Evolutionary conservation across 2,797 vertebrate species (phyloP), one percentile per base, ranked within the genome.

Genomic region (Argentina silus): DNA sequence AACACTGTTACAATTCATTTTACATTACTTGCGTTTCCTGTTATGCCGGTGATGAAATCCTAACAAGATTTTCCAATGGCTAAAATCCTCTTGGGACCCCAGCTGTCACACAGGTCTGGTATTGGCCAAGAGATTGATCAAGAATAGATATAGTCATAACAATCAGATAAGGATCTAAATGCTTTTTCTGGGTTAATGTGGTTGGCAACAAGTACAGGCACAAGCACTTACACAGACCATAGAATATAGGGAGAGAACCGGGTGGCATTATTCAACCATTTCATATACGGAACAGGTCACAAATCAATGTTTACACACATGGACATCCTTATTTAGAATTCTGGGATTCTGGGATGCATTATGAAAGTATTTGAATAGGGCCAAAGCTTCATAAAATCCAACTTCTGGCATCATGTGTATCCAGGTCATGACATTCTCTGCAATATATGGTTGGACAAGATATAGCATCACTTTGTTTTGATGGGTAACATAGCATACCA

Each of bases 41-140:
- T 47, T 65, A 10, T 65, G 44, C 19, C 63, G 19, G 44, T 12
- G 43, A 65, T 48, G 63, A 65, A 65, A 65, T 65, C 17, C 55
- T 57, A n/a, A 57, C n/a, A 65, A 48, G 44, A 17, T 36, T 65
- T 65, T 48, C 4, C 44, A 8, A 19, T 48, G 5, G 43, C 47
- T 21, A 45, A 21, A 19, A 65, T 21, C 2, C 44, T 65, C 43
- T 14, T 9, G n/a, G 17, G 44, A 23, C 3, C 11, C 1, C 44
- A 48, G 17, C n/a, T 65, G 63, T 47, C 8, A 47, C n/a, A 47
- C 43, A 44, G 62, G 55, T 57, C 3, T 19, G 55, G 7, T 57
- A 19, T 17, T 21, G 17, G 21, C 44, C n/a, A n/a, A 17, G 63
- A 48, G 9, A 44, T 17, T 23, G 17, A 48, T 3, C 7, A 4